Percentiles rank a stretch among this genome's conserved stretches.
Conservation (phyloP, 2,113 vertebrate genomes). For the Tragelaphus imberbis region DNA sequence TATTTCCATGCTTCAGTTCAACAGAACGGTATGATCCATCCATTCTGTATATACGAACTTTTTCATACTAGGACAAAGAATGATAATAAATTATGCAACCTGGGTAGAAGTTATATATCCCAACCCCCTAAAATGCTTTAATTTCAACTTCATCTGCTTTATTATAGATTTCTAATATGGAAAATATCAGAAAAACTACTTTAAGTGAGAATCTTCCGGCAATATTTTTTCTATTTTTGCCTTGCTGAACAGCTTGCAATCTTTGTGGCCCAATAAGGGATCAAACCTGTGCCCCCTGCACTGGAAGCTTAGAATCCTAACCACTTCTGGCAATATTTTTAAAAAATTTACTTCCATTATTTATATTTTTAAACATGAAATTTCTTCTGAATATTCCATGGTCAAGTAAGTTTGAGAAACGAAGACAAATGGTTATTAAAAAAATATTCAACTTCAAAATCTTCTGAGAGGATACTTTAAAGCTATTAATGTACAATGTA, state of each 20-base stretch:
- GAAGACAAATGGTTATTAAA: neutral
- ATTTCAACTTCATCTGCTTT: conserved; percentile 14
- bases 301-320: neutral
- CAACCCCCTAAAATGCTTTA: neutral
- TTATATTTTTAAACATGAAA: neutral
- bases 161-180: neutral
- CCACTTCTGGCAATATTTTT: neutral
- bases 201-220: neutral
- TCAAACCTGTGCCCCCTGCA: neutral
- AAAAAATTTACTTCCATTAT: neutral
- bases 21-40: conserved; percentile 98
- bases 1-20: conserved; percentile 96
- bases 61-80: conserved; percentile 89
- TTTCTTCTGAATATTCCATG: neutral
- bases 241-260: neutral
- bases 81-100: neutral
- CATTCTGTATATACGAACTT: conserved; percentile 97
- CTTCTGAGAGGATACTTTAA: neutral
- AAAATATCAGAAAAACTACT: conserved; percentile 9
- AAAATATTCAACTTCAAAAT: neutral
- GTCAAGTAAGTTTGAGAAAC: conserved; percentile 17
- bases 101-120: neutral
- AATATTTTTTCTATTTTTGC: neutral
- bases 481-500: neutral
- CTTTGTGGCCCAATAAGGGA: neutral